A percentile compares a stretch with the other conserved stretches of the same genome.
phyloP scores from a whole-genome alignment of 2,113 vertebrate genomes.

The Microtus ochrogaster region DNA sequence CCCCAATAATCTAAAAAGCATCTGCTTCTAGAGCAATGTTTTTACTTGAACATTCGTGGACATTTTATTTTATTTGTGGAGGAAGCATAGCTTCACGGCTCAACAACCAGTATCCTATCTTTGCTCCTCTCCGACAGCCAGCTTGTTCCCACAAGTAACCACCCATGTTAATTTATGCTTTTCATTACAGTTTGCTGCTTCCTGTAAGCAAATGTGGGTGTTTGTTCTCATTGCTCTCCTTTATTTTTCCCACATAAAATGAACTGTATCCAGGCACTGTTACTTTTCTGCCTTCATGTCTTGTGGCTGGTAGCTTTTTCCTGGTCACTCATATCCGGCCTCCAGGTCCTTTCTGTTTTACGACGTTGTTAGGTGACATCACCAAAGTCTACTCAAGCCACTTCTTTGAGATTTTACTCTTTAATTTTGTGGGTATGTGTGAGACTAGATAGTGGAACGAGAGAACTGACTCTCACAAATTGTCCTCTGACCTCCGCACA shows the following conservation, averaged over 20 bases:
- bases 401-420: neutral
- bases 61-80: slow-evolving; percentile 51
- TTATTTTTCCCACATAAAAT: neutral
- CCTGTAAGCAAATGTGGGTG: neutral
- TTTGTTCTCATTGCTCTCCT: neutral
- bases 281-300: neutral
- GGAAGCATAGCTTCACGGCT: neutral
- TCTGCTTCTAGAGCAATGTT: slow-evolving; percentile 27
- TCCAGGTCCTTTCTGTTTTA: neutral
- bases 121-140: neutral
- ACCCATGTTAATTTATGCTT: slow-evolving; percentile 13
- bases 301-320: neutral
- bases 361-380: neutral
- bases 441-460: neutral
- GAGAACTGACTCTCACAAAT: neutral
- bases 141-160: neutral
- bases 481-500: neutral
- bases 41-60: slow-evolving; percentile 3
- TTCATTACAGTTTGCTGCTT: neutral
- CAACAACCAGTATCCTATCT: neutral
- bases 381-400: neutral
- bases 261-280: neutral
- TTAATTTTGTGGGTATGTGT: neutral
- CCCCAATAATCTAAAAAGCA: slow-evolving; percentile 26
- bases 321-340: neutral